Base-by-base conservation (phyloP, 2,113 vertebrate species). In the Neolamprologus falcicula region DNA sequence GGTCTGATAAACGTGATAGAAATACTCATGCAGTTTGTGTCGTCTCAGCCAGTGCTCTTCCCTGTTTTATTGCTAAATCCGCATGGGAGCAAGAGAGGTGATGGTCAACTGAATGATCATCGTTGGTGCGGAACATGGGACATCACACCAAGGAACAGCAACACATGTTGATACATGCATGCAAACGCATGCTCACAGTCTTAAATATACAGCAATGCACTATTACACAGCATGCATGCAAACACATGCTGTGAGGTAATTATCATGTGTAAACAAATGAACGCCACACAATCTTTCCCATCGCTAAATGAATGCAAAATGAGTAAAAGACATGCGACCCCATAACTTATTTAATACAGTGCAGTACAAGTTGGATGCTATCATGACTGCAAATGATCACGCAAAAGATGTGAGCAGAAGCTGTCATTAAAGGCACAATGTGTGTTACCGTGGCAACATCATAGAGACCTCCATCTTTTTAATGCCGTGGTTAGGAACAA, bases 371-470 rank as follows among this genome's bases (percentile, higher is more conserved):
- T 85, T 78, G 89, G 59, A 89, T 89, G 26, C 86, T 83, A 89
- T 90, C 86, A 81, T 88, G 90, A 90, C 92, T 92, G 92, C 90
- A 93, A 94, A 94, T 93, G 91, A 95, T 95, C 93, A 93, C 31
- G 92, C 54, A 86, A 91, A 92, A 93, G 93, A 94, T 90, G 92
- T 89, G 88, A 94, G 91, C 92, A 88, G 89, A 92, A 91, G 76
- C 91, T 95, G 94, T 95, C 95, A 95, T 94, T 92, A 95, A 94
- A 94, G 92, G 90, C 94, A 94, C 91, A 93, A 93, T 93, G 91
- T 95, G 94, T 80, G 95, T 96, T 95, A 95, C 95, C 93, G 90
- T 96, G 94, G 94, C 94, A 96, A 96, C 95, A 94, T 95, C 93
- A 94, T 68, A 93, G 89, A 93, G 90, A 86, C 89, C 90, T 92